These are phyloP conservation scores for Cettia cetti DNA, from an alignment of 2,113 vertebrate species.

Conservation along the genomic window DNA sequence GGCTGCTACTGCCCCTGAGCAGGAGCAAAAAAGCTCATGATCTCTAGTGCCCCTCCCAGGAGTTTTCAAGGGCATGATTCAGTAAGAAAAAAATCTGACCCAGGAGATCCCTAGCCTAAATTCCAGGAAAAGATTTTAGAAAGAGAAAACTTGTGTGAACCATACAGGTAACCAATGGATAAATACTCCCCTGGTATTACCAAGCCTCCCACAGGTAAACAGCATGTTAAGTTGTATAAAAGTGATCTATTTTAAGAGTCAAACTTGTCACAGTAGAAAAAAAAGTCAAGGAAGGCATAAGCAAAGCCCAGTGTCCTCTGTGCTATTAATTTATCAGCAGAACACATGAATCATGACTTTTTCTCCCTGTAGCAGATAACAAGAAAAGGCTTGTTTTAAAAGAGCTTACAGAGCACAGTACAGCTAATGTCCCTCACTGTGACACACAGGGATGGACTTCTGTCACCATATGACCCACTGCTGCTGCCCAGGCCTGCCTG, in stretches of 20 bases:
- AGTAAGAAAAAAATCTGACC: not conserved
- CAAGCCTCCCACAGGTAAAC: not conserved
- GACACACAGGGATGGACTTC: not conserved
- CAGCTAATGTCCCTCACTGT: not conserved
- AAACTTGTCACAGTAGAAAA: not conserved
- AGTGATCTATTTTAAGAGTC: not conserved
- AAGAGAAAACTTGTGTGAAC: not conserved
- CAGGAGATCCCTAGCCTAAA: not conserved
- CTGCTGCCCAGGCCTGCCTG: not conserved
- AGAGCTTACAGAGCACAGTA: not conserved
- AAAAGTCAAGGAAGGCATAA: not conserved
- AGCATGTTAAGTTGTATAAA: not conserved
- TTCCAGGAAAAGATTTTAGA: not conserved
- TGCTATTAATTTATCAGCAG: not conserved
- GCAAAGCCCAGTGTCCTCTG: not conserved
- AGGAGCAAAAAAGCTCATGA: not conserved
- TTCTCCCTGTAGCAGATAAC: not conserved
- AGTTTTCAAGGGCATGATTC: not conserved
- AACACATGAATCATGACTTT: not conserved
- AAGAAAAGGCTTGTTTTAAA: not conserved
- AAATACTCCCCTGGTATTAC: not conserved
- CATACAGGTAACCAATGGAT: not conserved
- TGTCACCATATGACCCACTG: fast-evolving
- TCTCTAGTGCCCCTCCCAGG: not conserved
- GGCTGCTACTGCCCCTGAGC: not conserved